Base-by-base conservation (phyloP, 2,113 vertebrate species). In the Chaenogobius annularis region DNA sequence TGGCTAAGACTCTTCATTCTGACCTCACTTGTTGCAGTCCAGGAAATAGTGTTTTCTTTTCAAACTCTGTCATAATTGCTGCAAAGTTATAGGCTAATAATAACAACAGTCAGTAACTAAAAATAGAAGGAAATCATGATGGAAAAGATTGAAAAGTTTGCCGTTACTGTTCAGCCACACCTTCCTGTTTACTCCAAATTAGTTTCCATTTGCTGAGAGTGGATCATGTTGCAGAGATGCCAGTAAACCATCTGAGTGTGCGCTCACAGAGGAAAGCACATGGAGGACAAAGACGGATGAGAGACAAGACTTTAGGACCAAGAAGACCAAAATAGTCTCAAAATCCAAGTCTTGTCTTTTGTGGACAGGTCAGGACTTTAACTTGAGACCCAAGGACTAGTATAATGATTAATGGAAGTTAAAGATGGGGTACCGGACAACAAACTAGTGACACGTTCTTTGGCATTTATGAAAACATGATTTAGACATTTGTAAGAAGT, bases 201-300 rank as follows among this genome's bases (percentile, higher is more conserved):
- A 40, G 61, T 63, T 63, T 63, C 61, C 61, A 63, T 63, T 63
- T 63, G 61, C 61, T 63, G 31, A 43, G 23, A 61, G 58, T 61
- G 61, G 61, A 63, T 63, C 61, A 63, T 63, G 61, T 63, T 63
- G 61, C 61, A 63, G 61, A 40, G 61, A 63, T 63, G 61, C 61
- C 61, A 63, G 61, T 63, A 63, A 63, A 63, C 61, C 35, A 63
- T 63, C 61, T 63, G 61, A 63, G 31, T 11, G 61, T 43, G 61
- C 22, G 61, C 17, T 63, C 31, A 59, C 22, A 63, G 37, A 19
- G 35, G 61, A 63, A 63, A 63, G 37, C 31, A 63, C 35, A 63
- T 37, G 17, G 61, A 43, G 61, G 37, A 61, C 61, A 43, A 35
- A 63, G 61, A 63, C 2, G 61, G 35, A 63, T 20, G 61, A 63